phyloP scores from a whole-genome alignment of 1,140 invertebrate species.

The Eulimnadia texana region DNA sequence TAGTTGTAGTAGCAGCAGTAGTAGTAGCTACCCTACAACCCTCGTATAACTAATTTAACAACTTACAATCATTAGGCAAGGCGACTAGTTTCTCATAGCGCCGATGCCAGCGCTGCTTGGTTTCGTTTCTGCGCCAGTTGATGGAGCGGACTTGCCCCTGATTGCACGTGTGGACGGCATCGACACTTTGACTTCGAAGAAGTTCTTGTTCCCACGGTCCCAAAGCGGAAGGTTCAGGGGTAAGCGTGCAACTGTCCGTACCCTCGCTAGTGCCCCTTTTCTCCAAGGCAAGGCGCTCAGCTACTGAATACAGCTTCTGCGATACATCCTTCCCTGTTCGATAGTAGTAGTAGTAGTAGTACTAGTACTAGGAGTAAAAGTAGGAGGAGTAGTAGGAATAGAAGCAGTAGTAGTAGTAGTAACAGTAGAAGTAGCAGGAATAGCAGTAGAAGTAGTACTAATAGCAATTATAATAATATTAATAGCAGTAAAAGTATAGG shows the following conservation, averaged over 20 bases:
- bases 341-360: too few relatives aligned
- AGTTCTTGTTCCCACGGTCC: slow-evolving; percentile 33
- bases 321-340: slow-evolving; percentile 66
- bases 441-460: too few relatives aligned
- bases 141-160: slow-evolving; percentile 51
- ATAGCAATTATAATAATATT: too few relatives aligned
- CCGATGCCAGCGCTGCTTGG: neutral
- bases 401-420: too few relatives aligned
- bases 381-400: too few relatives aligned
- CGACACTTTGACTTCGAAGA: slow-evolving; percentile 52
- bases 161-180: slow-evolving; percentile 59
- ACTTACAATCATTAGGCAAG: neutral
- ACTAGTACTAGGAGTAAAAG: too few relatives aligned
- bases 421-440: too few relatives aligned
- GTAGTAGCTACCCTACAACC: too few relatives aligned
- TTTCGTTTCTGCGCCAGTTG: slow-evolving; percentile 34
- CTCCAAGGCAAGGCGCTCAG: slow-evolving; percentile 41
- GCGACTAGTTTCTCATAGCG: neutral
- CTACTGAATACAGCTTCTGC: slow-evolving; percentile 64
- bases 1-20: too few relatives aligned
- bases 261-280: slow-evolving; percentile 11
- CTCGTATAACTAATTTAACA: too few relatives aligned
- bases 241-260: neutral
- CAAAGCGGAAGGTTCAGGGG: slow-evolving; percentile 25
- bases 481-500: too few relatives aligned